These are phyloP conservation scores for Bambusicola thoracicus DNA, from an alignment of 2,113 vertebrate species.

Conservation along the genomic window DNA sequence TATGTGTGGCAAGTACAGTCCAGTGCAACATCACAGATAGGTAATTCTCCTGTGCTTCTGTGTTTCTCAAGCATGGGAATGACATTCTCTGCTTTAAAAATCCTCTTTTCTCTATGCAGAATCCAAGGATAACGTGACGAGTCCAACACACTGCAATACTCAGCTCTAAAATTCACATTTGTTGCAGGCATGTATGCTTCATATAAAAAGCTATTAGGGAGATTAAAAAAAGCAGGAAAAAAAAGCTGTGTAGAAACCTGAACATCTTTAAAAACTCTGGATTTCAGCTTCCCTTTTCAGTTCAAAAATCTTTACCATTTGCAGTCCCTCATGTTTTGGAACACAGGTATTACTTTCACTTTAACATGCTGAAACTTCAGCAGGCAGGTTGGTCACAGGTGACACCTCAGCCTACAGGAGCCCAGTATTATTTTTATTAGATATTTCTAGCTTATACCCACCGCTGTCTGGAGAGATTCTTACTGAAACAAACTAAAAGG, in stretches of 20 bases:
- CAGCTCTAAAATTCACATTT: background rate
- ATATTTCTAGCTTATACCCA: background rate
- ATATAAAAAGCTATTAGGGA: background rate
- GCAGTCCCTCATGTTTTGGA: background rate
- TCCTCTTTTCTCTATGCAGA: background rate
- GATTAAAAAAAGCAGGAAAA: background rate
- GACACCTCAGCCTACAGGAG: background rate
- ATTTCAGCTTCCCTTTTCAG: background rate
- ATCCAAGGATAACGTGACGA: background rate
- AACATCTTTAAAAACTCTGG: background rate
- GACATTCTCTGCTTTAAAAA: background rate
- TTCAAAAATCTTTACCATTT: background rate
- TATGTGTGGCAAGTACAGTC: background rate
- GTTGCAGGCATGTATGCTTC: background rate
- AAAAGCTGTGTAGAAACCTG: background rate
- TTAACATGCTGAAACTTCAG: background rate
- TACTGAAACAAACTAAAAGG: background rate
- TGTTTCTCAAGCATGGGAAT: background rate
- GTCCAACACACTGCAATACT: background rate
- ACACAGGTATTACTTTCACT: background rate
- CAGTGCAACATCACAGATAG: background rate
- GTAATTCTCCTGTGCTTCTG: accelerated
- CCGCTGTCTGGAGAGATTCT: background rate
- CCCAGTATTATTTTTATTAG: background rate
- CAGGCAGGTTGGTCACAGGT: background rate